Evolutionary conservation across 2,888 invertebrate species (phyloP).

Genomic region (Lypha dubia): DNA sequence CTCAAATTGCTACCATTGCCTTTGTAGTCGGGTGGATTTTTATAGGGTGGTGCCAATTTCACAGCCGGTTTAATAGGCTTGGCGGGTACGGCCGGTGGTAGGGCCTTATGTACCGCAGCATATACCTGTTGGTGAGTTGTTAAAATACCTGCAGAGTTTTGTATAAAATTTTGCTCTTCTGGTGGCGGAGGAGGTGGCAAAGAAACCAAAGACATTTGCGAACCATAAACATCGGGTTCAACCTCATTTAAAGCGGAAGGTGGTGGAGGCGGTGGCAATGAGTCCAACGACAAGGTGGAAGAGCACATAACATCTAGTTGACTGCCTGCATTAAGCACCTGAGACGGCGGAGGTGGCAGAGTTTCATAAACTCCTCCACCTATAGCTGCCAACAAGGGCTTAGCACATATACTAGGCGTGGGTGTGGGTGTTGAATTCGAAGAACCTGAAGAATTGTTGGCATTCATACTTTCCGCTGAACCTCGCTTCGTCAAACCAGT

Average conservation of each 20-base stretch:
- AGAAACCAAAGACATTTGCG: slow-evolving; percentile 88
- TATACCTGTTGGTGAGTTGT: slow-evolving; percentile 43
- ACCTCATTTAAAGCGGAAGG: slow-evolving; percentile 83
- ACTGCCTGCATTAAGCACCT: slow-evolving; percentile 39
- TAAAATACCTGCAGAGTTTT: background rate
- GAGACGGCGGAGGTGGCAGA: slow-evolving; percentile 45
- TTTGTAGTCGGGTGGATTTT: slow-evolving; percentile 83
- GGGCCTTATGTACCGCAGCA: slow-evolving; percentile 41
- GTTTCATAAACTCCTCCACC: slow-evolving; percentile 61
- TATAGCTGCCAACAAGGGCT: slow-evolving; percentile 75
- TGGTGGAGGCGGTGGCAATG: slow-evolving; percentile 90
- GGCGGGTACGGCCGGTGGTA: slow-evolving; percentile 79
- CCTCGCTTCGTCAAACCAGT: slow-evolving; percentile 77
- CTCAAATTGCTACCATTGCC: slow-evolving; percentile 71
- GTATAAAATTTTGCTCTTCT: slow-evolving; percentile 75
- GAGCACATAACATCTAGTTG: slow-evolving; percentile 85
- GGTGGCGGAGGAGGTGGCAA: slow-evolving; percentile 89
- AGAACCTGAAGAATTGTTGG: slow-evolving; percentile 78
- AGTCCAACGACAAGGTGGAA: slow-evolving; percentile 90
- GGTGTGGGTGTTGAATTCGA: slow-evolving; percentile 83
- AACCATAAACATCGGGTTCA: slow-evolving; percentile 85
- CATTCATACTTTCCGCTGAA: slow-evolving; percentile 80
- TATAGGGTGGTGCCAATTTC: slow-evolving; percentile 82
- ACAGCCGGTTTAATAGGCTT: slow-evolving; percentile 80
- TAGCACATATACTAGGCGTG: slow-evolving; percentile 82